Percentiles rank a stretch among this genome's conserved stretches.
Conservation (phyloP, 2,113 vertebrate species). For the human region GRCh38 chr1:239322501-239323000, state of each 20-base stretch:
- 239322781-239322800: slow-evolving; percentile 55
- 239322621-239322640: not conserved
- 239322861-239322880: not conserved
- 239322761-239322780: slow-evolving; percentile 44
- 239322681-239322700: slow-evolving; percentile 42
- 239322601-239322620: not conserved
- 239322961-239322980: not conserved
- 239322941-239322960: not conserved
- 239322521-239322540: not conserved
- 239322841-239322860: slow-evolving; percentile 47
- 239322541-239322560: not conserved
- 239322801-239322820: slow-evolving; percentile 34
- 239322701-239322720: slow-evolving; percentile 71
- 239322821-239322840: slow-evolving; percentile 2
- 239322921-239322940: not conserved
- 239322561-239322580: not conserved
- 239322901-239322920: not conserved
- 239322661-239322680: not conserved
- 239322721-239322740: slow-evolving; percentile 57
- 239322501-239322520: not conserved
- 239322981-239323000: not conserved
- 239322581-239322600: slow-evolving; percentile 6
- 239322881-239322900: not conserved
- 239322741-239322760: slow-evolving; percentile 40
- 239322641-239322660: slow-evolving; percentile 30